Evolutionary conservation across 1,140 invertebrate species (phyloP).

Genomic region (Sitophilus oryzae): DNA sequence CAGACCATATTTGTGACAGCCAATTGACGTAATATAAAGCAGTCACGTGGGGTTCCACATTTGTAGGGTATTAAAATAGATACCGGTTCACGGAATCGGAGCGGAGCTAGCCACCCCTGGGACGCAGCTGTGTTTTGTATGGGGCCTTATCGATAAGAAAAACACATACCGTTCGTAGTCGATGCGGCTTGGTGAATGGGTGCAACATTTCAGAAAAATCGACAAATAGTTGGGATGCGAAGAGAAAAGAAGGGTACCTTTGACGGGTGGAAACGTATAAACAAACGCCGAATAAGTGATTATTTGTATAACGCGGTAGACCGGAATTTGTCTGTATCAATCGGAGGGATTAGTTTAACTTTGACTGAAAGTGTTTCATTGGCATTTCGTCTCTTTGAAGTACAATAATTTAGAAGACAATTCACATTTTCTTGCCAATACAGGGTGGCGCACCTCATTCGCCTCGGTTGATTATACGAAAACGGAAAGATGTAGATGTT

Average conservation of each 20-base stretch:
- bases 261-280: no score
- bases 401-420: no score
- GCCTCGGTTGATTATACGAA: no score
- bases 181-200: background rate
- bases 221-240: background rate
- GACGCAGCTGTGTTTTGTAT: background rate
- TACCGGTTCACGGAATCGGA: conserved; percentile 24
- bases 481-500: no score
- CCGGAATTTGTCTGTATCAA: no score
- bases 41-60: conserved; percentile 39
- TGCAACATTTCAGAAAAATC: background rate
- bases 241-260: background rate
- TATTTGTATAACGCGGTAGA: no score
- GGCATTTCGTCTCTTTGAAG: no score
- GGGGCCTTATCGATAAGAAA: background rate
- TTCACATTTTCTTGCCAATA: no score
- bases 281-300: no score
- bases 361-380: no score
- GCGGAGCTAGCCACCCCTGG: background rate
- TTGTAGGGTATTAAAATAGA: conserved; percentile 39
- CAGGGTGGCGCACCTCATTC: no score
- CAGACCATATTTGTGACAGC: conserved; percentile 40
- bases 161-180: background rate
- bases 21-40: conserved; percentile 40
- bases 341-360: no score